Conservation (phyloP, 35 echinoderm and acorn worm species). For the Anneissia japonica region DNA sequence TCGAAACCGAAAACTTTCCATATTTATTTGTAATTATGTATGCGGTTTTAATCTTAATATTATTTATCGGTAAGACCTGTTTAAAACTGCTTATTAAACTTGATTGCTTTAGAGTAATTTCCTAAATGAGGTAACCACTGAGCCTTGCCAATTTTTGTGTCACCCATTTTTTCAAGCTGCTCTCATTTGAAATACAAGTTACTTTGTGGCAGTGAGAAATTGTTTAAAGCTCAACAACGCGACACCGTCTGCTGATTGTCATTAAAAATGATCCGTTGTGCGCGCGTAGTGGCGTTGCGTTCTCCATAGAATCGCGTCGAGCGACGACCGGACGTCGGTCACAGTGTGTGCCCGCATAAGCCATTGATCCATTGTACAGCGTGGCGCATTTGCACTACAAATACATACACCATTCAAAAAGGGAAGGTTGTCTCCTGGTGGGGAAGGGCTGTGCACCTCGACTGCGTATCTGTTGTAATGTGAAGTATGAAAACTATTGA, state of each 20-base stretch:
- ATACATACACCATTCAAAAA: not conserved
- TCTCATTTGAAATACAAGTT: not conserved
- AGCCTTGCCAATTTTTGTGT: not conserved
- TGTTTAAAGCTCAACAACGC: not conserved
- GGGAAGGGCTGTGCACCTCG: no score
- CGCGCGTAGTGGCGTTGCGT: no score
- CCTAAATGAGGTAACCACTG: not conserved
- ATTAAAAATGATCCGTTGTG: no score
- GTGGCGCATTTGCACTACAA: not conserved
- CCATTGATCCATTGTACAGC: not conserved
- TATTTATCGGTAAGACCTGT: slow-evolving; percentile 81
- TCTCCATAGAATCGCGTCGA: no score
- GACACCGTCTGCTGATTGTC: not conserved
- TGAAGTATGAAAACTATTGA: no score
- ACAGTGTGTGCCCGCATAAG: no score
- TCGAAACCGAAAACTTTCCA: slow-evolving; percentile 26
- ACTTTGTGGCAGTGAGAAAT: no score
- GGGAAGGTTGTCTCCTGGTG: not conserved
- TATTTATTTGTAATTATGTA: slow-evolving; percentile 65
- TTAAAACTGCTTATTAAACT: not conserved
- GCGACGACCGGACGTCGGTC: no score
- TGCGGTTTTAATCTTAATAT: slow-evolving; percentile 47
- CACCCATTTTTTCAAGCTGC: no score
- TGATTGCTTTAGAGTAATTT: not conserved
- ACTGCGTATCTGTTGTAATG: no score